Conservation (phyloP, 1,140 invertebrate genomes). For the Colletes gigas region DNA sequence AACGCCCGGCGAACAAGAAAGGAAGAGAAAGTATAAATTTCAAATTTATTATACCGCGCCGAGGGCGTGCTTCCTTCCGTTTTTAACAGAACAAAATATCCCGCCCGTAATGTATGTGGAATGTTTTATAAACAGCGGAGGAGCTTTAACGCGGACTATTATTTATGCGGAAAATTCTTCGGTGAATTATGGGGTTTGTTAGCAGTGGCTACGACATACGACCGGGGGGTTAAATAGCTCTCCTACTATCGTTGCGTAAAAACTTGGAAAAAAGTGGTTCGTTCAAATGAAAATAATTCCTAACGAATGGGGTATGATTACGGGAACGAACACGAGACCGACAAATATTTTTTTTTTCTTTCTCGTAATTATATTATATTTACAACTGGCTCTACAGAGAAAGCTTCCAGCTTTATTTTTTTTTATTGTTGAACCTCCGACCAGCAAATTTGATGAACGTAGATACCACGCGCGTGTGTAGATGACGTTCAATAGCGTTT, state of each 20-base stretch:
- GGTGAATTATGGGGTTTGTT: conserved; percentile 39
- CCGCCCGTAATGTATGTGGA: conserved; percentile 26
- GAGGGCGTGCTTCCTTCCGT: neutral
- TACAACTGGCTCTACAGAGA: no score
- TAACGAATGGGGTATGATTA: neutral
- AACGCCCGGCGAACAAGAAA: conserved; percentile 2
- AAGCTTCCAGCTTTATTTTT: no score
- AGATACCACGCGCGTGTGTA: no score
- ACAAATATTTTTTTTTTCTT: conserved; percentile 7
- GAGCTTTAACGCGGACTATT: conserved; percentile 39
- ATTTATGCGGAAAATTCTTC: conserved; percentile 42
- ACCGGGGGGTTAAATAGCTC: conserved; percentile 24
- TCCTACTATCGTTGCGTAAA: neutral
- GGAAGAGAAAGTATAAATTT: conserved; percentile 36
- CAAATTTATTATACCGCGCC: conserved; percentile 15
- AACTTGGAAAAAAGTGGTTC: neutral
- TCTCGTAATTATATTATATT: no score
- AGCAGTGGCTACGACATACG: conserved; percentile 28
- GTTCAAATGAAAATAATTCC: neutral
- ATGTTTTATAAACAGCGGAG: conserved; percentile 47
- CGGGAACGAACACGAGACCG: neutral
- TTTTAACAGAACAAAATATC: conserved; percentile 25
- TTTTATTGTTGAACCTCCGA: no score
- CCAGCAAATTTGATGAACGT: no score
- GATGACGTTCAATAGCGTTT: no score